phyloP scores from a whole-genome alignment of 1,140 invertebrate genomes.

The Pantala flavescens region DNA sequence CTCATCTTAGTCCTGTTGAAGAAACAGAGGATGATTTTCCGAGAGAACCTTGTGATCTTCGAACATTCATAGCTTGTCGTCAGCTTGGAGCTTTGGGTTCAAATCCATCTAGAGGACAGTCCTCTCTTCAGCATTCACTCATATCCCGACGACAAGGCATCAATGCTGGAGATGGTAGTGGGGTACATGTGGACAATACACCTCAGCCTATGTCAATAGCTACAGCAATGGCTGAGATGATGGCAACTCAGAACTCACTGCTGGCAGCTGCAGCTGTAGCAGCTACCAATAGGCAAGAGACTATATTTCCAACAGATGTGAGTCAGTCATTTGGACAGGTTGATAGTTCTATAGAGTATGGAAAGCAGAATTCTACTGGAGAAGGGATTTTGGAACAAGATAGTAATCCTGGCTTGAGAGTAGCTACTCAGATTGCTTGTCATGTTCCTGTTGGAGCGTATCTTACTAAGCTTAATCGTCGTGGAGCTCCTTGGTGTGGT shows the following conservation, averaged over 20 bases:
- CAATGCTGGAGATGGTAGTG: background rate
- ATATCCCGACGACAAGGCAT: background rate
- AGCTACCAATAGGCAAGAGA: background rate
- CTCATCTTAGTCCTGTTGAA: background rate
- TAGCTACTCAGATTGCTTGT: background rate
- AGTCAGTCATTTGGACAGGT: background rate
- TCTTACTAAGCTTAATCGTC: background rate
- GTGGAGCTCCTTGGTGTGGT: background rate
- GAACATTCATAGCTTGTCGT: background rate
- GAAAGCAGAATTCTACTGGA: background rate
- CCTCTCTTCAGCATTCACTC: background rate
- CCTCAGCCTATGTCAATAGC: background rate
- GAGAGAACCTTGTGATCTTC: background rate
- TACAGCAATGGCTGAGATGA: background rate
- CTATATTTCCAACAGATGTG: background rate
- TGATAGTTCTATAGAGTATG: background rate
- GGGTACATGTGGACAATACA: background rate
- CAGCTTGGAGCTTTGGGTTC: background rate
- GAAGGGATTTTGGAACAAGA: background rate
- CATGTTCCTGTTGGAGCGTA: background rate
- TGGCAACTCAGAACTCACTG: background rate
- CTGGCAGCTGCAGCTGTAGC: background rate
- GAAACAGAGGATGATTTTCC: background rate
- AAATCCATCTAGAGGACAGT: background rate
- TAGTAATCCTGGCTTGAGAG: background rate